Evolutionary conservation across 1,140 invertebrate species (phyloP).

Genomic region (Coboldia fuscipes): DNA sequence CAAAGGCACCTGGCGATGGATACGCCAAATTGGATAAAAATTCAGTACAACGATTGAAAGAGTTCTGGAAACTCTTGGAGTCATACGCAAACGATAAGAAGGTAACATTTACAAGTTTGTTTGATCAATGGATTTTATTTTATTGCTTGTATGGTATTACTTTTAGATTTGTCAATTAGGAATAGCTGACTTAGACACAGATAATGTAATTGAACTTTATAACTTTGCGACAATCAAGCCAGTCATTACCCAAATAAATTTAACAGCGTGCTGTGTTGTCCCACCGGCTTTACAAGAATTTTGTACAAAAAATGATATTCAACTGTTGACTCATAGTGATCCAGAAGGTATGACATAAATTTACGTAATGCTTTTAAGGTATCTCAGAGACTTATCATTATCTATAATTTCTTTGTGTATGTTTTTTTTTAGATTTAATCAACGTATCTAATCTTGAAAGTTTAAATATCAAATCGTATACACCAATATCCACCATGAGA

Average conservation of each 20-base stretch:
- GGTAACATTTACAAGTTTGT: neutral
- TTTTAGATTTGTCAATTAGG: slow-evolving; percentile 52
- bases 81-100: slow-evolving; percentile 12
- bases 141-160: neutral
- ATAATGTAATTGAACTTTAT: slow-evolving; percentile 53
- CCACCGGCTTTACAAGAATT: slow-evolving; percentile 74
- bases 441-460: too few species aligned
- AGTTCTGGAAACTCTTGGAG: slow-evolving; percentile 26
- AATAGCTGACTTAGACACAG: slow-evolving; percentile 71
- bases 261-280: slow-evolving; percentile 88
- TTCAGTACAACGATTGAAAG: slow-evolving; percentile 28
- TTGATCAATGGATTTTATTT: neutral
- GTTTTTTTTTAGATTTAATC: too few species aligned
- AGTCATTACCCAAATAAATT: slow-evolving; percentile 83
- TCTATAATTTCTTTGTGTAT: too few species aligned
- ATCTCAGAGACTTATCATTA: too few species aligned
- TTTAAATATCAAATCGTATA: slow-evolving; percentile 15
- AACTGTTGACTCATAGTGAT: slow-evolving; percentile 88
- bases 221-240: slow-evolving; percentile 68
- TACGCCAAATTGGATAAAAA: slow-evolving; percentile 9
- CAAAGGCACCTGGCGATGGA: neutral
- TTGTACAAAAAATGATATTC: slow-evolving; percentile 75
- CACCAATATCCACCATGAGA: slow-evolving; percentile 47
- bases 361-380: too few species aligned
- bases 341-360: slow-evolving; percentile 57